phyloP scores from a whole-genome alignment of 2,797 vertebrate species.

The Poeciliopsis turneri region DNA sequence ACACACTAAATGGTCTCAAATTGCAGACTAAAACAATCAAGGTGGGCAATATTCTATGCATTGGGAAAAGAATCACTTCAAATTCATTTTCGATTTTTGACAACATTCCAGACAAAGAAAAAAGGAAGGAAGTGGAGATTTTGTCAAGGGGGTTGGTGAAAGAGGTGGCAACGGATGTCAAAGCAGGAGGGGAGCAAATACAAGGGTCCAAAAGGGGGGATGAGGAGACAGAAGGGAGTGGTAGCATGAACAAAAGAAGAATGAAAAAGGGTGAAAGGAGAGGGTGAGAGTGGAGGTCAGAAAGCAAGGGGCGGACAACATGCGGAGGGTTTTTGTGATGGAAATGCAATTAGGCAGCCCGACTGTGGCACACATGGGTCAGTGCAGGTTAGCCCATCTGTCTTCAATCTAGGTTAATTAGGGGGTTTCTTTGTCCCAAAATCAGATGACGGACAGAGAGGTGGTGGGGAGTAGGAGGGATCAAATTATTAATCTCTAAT shows the following conservation, averaged over 20 bases:
- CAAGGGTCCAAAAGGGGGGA: conserved; percentile 32
- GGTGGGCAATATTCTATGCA: conserved; percentile 76
- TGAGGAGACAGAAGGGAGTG: conserved; percentile 66
- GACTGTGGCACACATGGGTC: conserved; percentile 76
- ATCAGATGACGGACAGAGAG: conserved; percentile 73
- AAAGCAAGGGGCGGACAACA: conserved; percentile 80
- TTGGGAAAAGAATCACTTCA: conserved; percentile 3
- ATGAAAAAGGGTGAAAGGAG: conserved; percentile 70
- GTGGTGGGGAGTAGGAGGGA: background rate
- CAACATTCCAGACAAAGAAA: conserved; percentile 23
- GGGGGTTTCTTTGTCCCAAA: conserved; percentile 80
- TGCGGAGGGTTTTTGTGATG: conserved; percentile 84
- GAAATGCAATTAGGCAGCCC: conserved; percentile 86
- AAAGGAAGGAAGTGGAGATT: conserved; percentile 62
- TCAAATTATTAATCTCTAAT: conserved; percentile 74
- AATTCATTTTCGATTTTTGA: conserved; percentile 24
- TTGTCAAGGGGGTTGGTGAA: conserved; percentile 33
- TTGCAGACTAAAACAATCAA: conserved; percentile 99
- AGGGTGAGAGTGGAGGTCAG: conserved; percentile 77
- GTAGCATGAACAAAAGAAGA: conserved; percentile 73
- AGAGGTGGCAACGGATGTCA: conserved; percentile 66
- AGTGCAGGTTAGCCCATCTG: conserved; percentile 86
- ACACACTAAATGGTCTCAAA: conserved; percentile 96
- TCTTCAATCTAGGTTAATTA: conserved; percentile 85
- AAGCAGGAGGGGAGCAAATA: conserved; percentile 75